phyloP scores from a whole-genome alignment of 2,888 invertebrate species.

The Pegoplata infirma region DNA sequence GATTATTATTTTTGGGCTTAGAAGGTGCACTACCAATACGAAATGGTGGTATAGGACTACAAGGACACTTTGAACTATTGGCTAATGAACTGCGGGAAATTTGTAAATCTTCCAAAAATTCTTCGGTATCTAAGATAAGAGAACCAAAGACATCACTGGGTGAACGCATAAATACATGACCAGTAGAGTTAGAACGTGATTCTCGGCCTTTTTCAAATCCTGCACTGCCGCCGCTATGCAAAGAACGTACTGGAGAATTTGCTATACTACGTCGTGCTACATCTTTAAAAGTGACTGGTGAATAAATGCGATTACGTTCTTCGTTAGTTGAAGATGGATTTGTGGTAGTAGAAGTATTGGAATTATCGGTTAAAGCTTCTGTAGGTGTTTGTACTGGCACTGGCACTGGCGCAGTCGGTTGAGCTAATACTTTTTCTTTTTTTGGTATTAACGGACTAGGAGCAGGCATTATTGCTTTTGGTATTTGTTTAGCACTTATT shows the following conservation, averaged over 20 bases:
- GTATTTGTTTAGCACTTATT: constrained; percentile 53
- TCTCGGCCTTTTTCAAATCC: constrained; percentile 79
- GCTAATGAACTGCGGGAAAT: constrained; percentile 72
- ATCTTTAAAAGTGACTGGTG: constrained; percentile 91
- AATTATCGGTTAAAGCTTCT: constrained; percentile 27
- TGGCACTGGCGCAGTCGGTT: not conserved
- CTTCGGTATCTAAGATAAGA: constrained; percentile 80
- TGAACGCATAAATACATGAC: constrained; percentile 80
- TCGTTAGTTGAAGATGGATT: constrained; percentile 61
- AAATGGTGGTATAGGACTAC: constrained; percentile 80
- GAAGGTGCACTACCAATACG: constrained; percentile 80
- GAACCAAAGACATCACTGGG: constrained; percentile 81
- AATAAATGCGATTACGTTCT: constrained; percentile 87
- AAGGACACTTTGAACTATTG: constrained; percentile 67
- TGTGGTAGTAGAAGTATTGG: constrained; percentile 65
- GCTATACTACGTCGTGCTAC: constrained; percentile 88
- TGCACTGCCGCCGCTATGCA: constrained; percentile 66
- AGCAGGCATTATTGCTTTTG: constrained; percentile 65
- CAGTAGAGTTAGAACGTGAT: constrained; percentile 85
- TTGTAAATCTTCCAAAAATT: constrained; percentile 79
- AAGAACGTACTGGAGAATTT: constrained; percentile 84
- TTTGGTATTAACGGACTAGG: constrained; percentile 50
- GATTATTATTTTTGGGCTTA: constrained; percentile 73
- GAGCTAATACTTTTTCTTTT: constrained; percentile 27
- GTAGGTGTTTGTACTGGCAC: constrained; percentile 13